Base-by-base conservation (phyloP, 2,797 vertebrate genomes). In the Eutrigla gurnardus region DNA sequence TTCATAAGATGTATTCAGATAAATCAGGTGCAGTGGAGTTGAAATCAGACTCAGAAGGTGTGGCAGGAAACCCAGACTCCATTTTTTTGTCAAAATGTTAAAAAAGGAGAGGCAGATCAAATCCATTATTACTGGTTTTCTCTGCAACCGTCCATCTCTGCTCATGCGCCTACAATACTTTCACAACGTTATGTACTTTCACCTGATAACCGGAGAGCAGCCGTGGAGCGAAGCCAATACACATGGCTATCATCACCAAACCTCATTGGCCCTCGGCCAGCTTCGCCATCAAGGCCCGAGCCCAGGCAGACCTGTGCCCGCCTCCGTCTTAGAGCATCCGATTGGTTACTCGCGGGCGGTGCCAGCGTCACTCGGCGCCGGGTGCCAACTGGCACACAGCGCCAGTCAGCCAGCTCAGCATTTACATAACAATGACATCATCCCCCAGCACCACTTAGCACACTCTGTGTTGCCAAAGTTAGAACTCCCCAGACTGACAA, bases 371-470 rank as follows among this genome's bases (percentile, higher is more conserved):
- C 86, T 64, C 80, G 81, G 78, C 46, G 43, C 81, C 46, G 65
- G 70, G 86, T 57, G 82, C 92, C 91, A 93, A 86, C 88, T 93
- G 93, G 94, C 93, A 89, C 88, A 58, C 75, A n/a, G 55, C 11
- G 63, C 81, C 32, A 86, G 78, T 66, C 83, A 75, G 73, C 84
- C 75, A 84, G 77, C 81, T 91, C 75, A 40, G 69, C 75, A 84
- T 93, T 94, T 93, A 93, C 91, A 94, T 93, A 94, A 94, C 77
- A 78, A 92, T 94, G 94, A 94, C 93, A 92, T 95, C 93, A 95
- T 88, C 75, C n/a, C 60, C 72, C 11, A 73, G 81, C 78, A 62
- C 77, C 70, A 84, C 82, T 81, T 60, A 60, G 66, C 75, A 74
- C 54, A 68, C 82, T 70, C 73, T 78, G 66, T 52, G 65, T 73